These are phyloP conservation scores for Xerus inauris DNA, from an alignment of 2,113 vertebrate species.

Conservation along the genomic window DNA sequence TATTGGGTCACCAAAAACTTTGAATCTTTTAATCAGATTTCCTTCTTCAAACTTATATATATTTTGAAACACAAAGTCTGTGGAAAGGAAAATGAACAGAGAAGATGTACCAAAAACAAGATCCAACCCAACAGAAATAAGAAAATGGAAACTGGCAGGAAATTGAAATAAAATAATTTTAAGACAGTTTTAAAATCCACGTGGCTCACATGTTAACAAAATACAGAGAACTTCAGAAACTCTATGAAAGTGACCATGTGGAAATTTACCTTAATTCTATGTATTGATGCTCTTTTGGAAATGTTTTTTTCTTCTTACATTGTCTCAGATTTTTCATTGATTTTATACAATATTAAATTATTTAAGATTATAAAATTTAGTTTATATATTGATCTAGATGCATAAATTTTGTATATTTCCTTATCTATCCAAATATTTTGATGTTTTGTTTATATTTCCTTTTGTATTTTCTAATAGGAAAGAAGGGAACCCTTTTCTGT, in stretches of 20 bases:
- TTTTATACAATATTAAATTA: not conserved
- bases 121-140: not conserved
- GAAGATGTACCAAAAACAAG: not conserved
- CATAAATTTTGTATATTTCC: not conserved
- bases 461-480: not conserved
- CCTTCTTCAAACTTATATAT: not conserved
- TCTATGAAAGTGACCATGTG: not conserved
- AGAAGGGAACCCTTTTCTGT: not conserved
- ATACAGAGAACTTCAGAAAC: not conserved
- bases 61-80: not conserved
- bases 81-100: not conserved
- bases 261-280: not conserved
- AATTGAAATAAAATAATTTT: not conserved
- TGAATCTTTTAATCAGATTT: not conserved
- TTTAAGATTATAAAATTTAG: not conserved
- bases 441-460: not conserved
- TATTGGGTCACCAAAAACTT: not conserved
- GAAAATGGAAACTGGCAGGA: not conserved
- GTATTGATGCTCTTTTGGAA: fast-evolving
- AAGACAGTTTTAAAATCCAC: not conserved
- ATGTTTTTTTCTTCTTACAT: not conserved
- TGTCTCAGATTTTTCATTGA: not conserved
- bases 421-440: not conserved
- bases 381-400: not conserved
- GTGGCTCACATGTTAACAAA: not conserved